Percentiles rank a stretch among this genome's conserved stretches.
These are phyloP conservation scores for Sebastolobus altivelis DNA, from an alignment of 2,797 vertebrate genomes.

Conservation along the genomic window DNA sequence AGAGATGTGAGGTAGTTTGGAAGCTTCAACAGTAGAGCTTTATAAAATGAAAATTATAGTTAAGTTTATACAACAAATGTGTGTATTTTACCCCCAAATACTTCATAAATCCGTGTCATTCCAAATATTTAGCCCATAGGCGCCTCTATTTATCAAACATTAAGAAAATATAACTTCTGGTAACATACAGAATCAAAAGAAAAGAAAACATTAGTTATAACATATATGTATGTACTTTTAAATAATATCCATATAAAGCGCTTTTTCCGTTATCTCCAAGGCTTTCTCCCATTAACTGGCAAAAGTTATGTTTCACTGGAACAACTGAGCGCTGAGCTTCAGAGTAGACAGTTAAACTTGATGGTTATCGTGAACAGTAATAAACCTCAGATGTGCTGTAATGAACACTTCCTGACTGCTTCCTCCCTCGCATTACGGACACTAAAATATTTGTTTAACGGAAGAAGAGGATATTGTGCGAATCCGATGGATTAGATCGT, in stretches of 20 bases:
- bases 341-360: not conserved
- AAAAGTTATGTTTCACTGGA: not conserved
- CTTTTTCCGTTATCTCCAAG: not conserved
- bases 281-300: not conserved
- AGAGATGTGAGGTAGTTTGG: too few species aligned
- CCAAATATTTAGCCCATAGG: not conserved
- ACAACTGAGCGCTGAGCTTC: not conserved
- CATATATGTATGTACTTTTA: not conserved
- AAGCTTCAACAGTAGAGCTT: too few species aligned
- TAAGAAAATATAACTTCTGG: not conserved
- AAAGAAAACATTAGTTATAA: not conserved
- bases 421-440: slow-evolving; percentile 12
- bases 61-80: not conserved
- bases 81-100: not conserved
- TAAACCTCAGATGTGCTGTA: not conserved
- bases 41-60: not conserved
- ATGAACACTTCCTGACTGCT: slow-evolving; percentile 13
- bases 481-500: slow-evolving; percentile 31
- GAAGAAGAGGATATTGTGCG: slow-evolving; percentile 22
- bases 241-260: not conserved
- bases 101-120: not conserved
- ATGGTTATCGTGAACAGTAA: not conserved
- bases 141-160: not conserved
- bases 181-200: not conserved
- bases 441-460: slow-evolving; percentile 28